These are phyloP conservation scores for Lipotes vexillifer DNA, from an alignment of 2,113 vertebrate genomes.

Conservation along the genomic window DNA sequence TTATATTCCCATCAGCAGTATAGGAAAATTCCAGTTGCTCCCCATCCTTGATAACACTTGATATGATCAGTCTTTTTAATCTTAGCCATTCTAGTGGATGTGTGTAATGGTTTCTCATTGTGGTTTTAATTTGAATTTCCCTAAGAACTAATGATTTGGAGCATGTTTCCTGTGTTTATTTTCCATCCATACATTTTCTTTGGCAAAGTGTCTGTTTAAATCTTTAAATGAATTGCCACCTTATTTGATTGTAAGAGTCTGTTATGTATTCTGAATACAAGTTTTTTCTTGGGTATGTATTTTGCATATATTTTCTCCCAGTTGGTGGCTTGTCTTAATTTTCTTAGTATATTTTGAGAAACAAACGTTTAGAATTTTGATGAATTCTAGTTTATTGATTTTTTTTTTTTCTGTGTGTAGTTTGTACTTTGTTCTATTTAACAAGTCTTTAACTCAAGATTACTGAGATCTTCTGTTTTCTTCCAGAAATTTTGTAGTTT, in stretches of 20 bases:
- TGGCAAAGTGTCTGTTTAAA: background rate
- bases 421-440: background rate
- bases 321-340: background rate
- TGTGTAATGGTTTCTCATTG: background rate
- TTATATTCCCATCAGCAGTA: background rate
- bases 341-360: background rate
- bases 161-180: background rate
- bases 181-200: background rate
- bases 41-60: background rate
- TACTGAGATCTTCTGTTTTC: background rate
- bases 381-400: background rate
- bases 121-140: background rate
- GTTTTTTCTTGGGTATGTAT: background rate
- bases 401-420: background rate
- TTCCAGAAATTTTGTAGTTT: background rate
- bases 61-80: background rate
- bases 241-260: background rate
- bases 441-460: background rate
- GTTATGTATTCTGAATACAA: background rate
- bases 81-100: background rate
- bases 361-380: background rate
- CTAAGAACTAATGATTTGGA: background rate
- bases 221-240: background rate
- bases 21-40: background rate
- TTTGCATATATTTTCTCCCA: background rate